phyloP scores from a whole-genome alignment of 2,797 vertebrate species.

The Babyrousa celebensis region DNA sequence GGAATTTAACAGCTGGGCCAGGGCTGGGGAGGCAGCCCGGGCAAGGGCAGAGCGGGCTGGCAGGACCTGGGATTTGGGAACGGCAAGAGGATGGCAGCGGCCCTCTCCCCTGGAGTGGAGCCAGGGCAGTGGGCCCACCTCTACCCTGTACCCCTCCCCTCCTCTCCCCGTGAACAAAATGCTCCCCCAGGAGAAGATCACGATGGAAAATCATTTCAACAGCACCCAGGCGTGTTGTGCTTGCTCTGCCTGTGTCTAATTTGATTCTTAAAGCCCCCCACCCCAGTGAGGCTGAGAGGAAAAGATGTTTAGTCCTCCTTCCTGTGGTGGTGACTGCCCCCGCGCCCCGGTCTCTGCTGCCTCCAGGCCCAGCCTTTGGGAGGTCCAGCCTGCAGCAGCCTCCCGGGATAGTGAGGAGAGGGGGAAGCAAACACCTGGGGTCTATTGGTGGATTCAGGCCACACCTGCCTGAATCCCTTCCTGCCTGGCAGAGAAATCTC shows the following conservation, averaged over 20 bases:
- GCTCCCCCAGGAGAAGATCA: neutral
- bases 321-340: accelerated
- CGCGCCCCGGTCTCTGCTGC: neutral
- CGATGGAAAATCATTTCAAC: accelerated
- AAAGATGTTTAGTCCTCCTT: neutral
- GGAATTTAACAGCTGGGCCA: neutral
- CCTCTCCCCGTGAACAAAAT: accelerated
- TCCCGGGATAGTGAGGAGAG: neutral
- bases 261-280: accelerated
- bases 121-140: neutral
- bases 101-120: neutral
- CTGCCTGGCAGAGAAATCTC: neutral
- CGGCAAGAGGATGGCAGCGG: accelerated
- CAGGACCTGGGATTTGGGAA: neutral
- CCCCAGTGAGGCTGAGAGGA: accelerated
- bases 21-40: accelerated
- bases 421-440: accelerated
- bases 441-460: neutral
- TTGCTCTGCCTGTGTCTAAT: neutral
- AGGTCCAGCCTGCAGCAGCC: accelerated
- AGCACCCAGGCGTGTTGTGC: accelerated
- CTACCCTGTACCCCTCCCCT: no score
- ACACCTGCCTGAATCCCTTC: neutral
- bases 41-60: accelerated
- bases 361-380: neutral